phyloP scores from a whole-genome alignment of 2,113 vertebrate genomes.

The Melanerpes aurifrons region DNA sequence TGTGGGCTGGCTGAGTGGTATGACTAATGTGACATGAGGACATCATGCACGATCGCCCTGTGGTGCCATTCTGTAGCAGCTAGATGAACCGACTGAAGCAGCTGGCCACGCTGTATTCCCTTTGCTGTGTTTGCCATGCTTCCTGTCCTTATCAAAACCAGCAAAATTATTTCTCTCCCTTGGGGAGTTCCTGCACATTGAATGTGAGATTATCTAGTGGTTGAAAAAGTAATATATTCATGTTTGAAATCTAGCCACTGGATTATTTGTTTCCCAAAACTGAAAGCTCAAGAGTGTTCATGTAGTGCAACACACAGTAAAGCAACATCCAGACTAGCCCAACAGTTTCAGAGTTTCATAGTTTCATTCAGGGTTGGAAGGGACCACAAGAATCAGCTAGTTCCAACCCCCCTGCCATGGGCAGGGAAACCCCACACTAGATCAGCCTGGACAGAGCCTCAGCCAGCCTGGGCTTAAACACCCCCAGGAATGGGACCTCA shows the following conservation, averaged over 20 bases:
- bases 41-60: accelerated
- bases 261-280: neutral
- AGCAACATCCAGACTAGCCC: neutral
- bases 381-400: too few relatives aligned
- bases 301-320: neutral
- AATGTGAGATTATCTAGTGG: neutral
- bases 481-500: too few relatives aligned
- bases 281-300: neutral
- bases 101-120: too few relatives aligned
- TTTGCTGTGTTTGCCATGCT: neutral
- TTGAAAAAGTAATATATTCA: neutral
- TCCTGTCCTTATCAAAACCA: neutral
- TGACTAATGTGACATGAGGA: neutral
- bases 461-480: too few relatives aligned
- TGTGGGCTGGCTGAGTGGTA: neutral
- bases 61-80: neutral
- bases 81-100: neutral
- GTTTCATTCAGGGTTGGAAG: too few relatives aligned
- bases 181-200: neutral
- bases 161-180: neutral
- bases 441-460: too few relatives aligned
- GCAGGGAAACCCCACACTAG: too few relatives aligned
- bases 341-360: too few relatives aligned
- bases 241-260: neutral
- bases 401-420: too few relatives aligned